Evolutionary conservation across 2,113 vertebrate genomes (phyloP).

Genomic region (Chiloscyllium plagiosum): DNA sequence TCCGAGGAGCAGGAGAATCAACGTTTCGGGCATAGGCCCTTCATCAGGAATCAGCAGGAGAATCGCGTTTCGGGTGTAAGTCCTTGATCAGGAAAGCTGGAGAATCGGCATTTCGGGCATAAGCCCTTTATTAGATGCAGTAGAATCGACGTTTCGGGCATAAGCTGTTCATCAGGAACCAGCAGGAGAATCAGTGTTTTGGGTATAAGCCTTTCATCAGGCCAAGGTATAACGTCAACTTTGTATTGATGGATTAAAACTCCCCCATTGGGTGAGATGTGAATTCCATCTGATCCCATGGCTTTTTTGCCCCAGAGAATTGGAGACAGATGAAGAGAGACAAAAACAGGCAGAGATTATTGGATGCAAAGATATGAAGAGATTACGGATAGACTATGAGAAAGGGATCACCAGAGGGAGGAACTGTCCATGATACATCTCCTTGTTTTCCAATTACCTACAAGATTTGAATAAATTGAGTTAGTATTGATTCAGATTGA

Average conservation of each 20-base stretch:
- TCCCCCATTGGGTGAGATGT: background rate
- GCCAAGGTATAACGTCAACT: background rate
- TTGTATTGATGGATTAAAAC: background rate
- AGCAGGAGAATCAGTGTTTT: no score
- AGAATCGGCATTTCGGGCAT: no score
- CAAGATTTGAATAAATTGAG: background rate
- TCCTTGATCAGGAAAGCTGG: no score
- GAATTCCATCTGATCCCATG: background rate
- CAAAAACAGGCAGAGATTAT: background rate
- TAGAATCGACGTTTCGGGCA: no score
- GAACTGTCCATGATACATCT: background rate
- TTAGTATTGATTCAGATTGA: background rate
- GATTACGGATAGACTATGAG: background rate
- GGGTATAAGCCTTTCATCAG: no score
- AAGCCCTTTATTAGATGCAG: no score
- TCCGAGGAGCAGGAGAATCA: no score
- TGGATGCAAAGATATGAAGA: background rate
- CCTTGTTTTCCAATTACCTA: background rate
- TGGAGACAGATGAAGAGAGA: background rate
- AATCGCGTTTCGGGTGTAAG: no score
- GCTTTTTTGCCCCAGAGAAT: background rate
- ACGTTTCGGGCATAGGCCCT: no score
- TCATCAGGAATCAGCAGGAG: no score
- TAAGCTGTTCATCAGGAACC: no score
- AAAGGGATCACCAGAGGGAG: background rate